phyloP scores from a whole-genome alignment of 2,888 invertebrate genomes.

The Folsomia manolachei region DNA sequence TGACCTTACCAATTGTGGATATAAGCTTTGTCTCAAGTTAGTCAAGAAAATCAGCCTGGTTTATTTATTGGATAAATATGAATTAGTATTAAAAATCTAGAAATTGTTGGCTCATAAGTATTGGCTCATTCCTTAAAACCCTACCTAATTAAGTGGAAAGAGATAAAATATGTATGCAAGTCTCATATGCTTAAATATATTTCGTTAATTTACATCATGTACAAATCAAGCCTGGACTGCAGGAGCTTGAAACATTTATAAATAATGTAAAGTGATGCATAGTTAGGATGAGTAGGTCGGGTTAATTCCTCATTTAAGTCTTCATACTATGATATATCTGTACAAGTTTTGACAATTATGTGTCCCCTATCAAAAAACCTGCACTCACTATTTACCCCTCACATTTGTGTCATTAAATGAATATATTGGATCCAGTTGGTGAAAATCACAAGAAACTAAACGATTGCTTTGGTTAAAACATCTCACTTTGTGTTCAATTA shows the following conservation, averaged over 20 bases:
- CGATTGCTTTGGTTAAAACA: slow-evolving; percentile 12
- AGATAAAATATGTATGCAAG: not conserved
- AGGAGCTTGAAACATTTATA: not conserved
- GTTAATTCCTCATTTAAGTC: not conserved
- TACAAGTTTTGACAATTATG: not conserved
- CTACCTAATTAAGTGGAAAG: not conserved
- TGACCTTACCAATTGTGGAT: not conserved
- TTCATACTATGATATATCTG: not conserved
- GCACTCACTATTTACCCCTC: no score
- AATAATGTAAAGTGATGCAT: not conserved
- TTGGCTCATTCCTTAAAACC: not conserved
- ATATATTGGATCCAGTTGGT: not conserved
- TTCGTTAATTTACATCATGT: not conserved
- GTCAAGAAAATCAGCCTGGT: not conserved
- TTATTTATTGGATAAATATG: not conserved
- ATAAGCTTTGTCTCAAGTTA: not conserved
- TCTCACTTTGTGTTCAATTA: not conserved
- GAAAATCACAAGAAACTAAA: not conserved
- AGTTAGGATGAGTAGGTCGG: not conserved
- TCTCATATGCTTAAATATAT: not conserved
- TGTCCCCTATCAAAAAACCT: no score
- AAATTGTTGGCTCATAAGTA: not conserved
- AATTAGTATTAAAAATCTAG: not conserved
- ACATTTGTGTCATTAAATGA: no score
- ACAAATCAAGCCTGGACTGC: not conserved